Evolutionary conservation across 1,140 invertebrate genomes (phyloP).

Genomic region (Mercenaria mercenaria): DNA sequence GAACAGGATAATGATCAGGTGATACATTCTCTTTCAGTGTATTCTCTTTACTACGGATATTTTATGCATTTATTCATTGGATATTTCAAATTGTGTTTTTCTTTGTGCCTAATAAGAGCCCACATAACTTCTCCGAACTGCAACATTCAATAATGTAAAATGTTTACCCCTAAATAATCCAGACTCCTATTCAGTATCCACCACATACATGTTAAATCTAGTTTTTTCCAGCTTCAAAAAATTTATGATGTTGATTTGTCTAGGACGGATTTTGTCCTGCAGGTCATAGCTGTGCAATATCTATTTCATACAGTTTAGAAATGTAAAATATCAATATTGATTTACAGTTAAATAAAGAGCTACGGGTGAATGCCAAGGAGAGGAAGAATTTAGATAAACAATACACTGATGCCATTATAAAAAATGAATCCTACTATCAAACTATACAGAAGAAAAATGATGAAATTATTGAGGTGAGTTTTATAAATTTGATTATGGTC

Average conservation of each 20-base stretch:
- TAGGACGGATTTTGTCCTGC: too few relatives aligned
- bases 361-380: not conserved
- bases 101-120: too few relatives aligned
- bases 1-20: conserved; percentile 11
- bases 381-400: not conserved
- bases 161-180: too few relatives aligned
- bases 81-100: not conserved
- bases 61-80: not conserved
- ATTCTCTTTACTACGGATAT: not conserved
- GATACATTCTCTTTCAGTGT: not conserved
- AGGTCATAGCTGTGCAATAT: too few relatives aligned
- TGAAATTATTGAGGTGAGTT: conserved; percentile 34
- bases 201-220: too few relatives aligned
- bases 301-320: too few relatives aligned
- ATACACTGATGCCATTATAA: not conserved
- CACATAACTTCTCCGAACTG: too few relatives aligned
- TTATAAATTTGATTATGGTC: not conserved
- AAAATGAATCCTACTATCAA: conserved; percentile 1
- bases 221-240: too few relatives aligned
- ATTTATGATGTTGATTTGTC: too few relatives aligned
- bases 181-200: too few relatives aligned
- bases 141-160: too few relatives aligned
- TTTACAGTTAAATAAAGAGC: conserved; percentile 9
- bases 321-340: too few relatives aligned
- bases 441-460: conserved; percentile 42